These are phyloP conservation scores for Drosophila seguyi DNA, from an alignment of 1,140 invertebrate species.

Conservation along the genomic window DNA sequence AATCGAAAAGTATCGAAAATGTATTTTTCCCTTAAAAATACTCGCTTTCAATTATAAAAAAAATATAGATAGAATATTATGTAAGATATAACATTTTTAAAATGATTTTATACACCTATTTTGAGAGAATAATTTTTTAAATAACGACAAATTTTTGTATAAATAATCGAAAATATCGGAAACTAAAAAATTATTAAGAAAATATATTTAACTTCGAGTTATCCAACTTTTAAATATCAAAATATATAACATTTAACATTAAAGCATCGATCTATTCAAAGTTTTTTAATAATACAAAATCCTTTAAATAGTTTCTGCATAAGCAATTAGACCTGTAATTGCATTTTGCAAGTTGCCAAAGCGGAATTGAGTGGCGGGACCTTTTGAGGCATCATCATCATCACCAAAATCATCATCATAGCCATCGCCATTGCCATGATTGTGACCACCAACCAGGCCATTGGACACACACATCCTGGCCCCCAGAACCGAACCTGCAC, in stretches of 20 bases:
- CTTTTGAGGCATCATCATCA: constrained; percentile 29
- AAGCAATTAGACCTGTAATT: constrained; percentile 32
- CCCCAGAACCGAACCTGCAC: not conserved
- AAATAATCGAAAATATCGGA: no score
- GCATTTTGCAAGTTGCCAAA: constrained; percentile 49
- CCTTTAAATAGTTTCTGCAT: not conserved
- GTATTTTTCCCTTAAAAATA: not conserved
- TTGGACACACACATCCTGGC: constrained; percentile 4
- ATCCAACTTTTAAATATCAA: not conserved
- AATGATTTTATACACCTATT: no score
- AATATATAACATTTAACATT: not conserved
- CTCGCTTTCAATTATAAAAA: not conserved
- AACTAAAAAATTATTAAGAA: no score
- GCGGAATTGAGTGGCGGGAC: constrained; percentile 32
- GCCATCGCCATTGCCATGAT: constrained; percentile 22
- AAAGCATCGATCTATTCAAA: not conserved
- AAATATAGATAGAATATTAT: no score
- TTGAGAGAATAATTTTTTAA: no score
- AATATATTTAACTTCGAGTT: not conserved
- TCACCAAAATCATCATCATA: no score
- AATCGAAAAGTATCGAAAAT: no score
- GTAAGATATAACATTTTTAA: no score
- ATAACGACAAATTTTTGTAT: no score
- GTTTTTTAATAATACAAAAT: not conserved
- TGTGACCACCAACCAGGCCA: constrained; percentile 12